Evolutionary conservation across 2,888 invertebrate genomes (phyloP).

Genomic region (Cryptus viduatorius): DNA sequence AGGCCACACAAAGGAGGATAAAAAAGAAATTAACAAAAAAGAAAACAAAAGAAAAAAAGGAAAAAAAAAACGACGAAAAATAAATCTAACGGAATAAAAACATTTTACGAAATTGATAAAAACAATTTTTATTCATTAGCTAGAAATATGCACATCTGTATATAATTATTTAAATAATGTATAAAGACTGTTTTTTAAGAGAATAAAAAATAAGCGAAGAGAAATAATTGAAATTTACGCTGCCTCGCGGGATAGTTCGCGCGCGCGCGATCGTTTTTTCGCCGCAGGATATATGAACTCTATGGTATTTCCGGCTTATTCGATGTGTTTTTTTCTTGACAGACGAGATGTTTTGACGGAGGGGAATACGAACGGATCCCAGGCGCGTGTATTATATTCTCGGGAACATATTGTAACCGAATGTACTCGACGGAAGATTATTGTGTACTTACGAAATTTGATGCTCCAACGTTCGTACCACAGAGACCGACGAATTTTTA

Average conservation of each 20-base stretch:
- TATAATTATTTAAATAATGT: constrained; percentile 84
- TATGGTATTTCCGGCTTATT: constrained; percentile 34
- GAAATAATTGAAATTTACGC: constrained; percentile 48
- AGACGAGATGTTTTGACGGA: neutral
- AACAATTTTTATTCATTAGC: constrained; percentile 79
- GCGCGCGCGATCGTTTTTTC: constrained; percentile 10
- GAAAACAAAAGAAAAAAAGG: constrained; percentile 11
- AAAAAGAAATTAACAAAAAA: constrained; percentile 24
- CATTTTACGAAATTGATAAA: constrained; percentile 49
- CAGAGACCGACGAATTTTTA: constrained; percentile 7
- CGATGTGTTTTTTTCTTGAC: constrained; percentile 16
- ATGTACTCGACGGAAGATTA: constrained; percentile 33
- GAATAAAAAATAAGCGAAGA: constrained; percentile 60
- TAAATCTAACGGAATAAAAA: constrained; percentile 33
- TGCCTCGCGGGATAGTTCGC: constrained; percentile 32
- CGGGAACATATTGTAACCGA: constrained; percentile 30
- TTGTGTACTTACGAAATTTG: constrained; percentile 57
- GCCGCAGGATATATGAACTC: constrained; percentile 29
- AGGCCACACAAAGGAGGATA: constrained; percentile 61
- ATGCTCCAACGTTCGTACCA: constrained; percentile 33
- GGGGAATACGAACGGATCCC: constrained; percentile 8
- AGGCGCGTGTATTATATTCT: constrained; percentile 18
- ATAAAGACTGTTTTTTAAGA: constrained; percentile 83
- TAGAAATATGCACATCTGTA: constrained; percentile 80
- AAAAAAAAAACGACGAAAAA: constrained; percentile 50